Conservation (phyloP, 2,797 vertebrate genomes). For the Lycodopsis pacificus region DNA sequence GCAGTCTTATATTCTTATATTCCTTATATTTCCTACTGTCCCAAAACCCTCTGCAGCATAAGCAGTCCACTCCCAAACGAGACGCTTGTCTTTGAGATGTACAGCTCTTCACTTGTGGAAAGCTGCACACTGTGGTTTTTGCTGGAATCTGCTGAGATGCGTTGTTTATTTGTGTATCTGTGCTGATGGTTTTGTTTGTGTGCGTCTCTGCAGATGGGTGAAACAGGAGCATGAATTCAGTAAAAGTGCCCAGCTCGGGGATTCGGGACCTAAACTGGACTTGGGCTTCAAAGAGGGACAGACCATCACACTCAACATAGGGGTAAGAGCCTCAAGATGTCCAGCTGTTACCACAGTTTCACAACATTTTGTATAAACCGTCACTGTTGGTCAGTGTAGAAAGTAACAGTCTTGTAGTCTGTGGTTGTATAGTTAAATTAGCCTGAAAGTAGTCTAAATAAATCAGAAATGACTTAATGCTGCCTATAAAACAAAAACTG, state of each 20-base stretch:
- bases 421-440: neutral
- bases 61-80: neutral
- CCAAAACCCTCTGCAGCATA: constrained; percentile 1
- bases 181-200: constrained; percentile 24
- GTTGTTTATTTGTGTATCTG: constrained; percentile 47
- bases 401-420: neutral
- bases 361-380: neutral
- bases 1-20: neutral
- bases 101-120: neutral
- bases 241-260: constrained; percentile 88
- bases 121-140: constrained; percentile 22
- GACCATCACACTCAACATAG: constrained; percentile 96
- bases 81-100: neutral
- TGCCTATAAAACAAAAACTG: neutral
- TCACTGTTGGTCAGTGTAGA: neutral
- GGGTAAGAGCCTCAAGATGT: constrained; percentile 80
- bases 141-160: constrained; percentile 47
- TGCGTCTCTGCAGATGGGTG: constrained; percentile 87
- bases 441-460: neutral
- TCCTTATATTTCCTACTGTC: neutral
- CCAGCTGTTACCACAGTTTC: neutral
- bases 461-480: constrained; percentile 1
- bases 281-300: constrained; percentile 97
- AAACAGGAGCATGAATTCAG: constrained; percentile 95
- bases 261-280: constrained; percentile 92